Evolutionary conservation across 2,113 vertebrate species (phyloP), one percentile per base, ranked within the genome.

Genomic region (Menidia beryllina): DNA sequence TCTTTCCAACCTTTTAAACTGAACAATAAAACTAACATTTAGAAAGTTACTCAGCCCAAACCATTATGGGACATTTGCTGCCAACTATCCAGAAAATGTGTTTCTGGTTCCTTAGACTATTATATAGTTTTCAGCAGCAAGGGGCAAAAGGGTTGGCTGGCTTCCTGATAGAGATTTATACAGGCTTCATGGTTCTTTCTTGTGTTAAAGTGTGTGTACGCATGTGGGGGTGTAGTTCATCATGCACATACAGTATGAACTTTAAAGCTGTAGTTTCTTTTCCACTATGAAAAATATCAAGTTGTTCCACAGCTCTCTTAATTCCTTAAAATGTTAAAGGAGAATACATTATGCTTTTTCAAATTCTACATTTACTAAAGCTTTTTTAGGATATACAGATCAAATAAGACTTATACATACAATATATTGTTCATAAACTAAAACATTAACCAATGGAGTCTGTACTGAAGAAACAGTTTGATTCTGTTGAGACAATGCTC

Each of bases 51-150:
- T 82, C 88, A 88, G 81, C 73, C 82, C 61, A 88, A 72, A 88
- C 79, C 77, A 91, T 84, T 86, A 91, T 57, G 90, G 87, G 56
- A 92, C 91, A 93, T 93, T 93, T 92, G 86, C 89, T 91, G 85
- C 91, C 89, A 91, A 90, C 90, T 90, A 91, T 86, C 86, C 91
- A 90, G 84, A 92, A 93, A 93, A 92, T 92, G 87, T 91, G 89
- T 91, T 92, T 93, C 88, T 91, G 89, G 78, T 87, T 89, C 78
- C 81, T 82, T 79, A 79, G 68, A 81, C 86, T 82, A 85, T 86
- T 91, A 90, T 91, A 90, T 82, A 81, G 72, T 84, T 91, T 88
- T 86, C 89, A 90, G 71, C 88, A 89, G 84, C 77, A 59, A 86
- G 84, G 81, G 73, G 77, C 79, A 75, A 67, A 63, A 67, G 81